Base-by-base conservation (phyloP, 2,113 vertebrate species). In the Papio anubis region DNA sequence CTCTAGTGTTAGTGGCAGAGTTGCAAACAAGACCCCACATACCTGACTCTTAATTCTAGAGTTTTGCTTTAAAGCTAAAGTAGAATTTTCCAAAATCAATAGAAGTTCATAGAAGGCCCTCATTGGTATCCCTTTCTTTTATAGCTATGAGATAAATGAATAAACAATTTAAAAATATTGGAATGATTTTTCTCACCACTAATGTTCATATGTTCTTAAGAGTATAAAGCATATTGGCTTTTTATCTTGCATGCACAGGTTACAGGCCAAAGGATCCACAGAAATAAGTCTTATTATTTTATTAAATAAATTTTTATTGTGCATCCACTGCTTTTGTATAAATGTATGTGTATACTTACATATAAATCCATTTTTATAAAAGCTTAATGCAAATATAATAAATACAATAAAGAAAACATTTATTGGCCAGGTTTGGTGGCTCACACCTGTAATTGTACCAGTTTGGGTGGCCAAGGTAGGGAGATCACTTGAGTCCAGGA, bases 51-150 rank as follows among this genome's bases (percentile, higher is more conserved):
- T 86, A 89, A 89, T 81, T 90, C 78, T 84, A 89, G 64, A 72
- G 35, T 90, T 94, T 45, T 81, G 50, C 81, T 94, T 94, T 86
- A 94, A 79, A 95, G 7, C 38, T 87, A 55, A 93, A 82, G 7
- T 85, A 68, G 76, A 93, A 79, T 38, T 88, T 96, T 96, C 90
- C 25, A n/a, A 70, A 95, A 79, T 45, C 40, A 38, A 0, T 38
- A 68, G 61, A 52, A 83, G 23, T 85, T 35, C 87, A 72, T 78
- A 57, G 76, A 93, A 95, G 91, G 9, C 23, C 64, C 25, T 92
- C 23, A 81, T 89, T n/a, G 52, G 23, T 27, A 79, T 80, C n/a
- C 59, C 48, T 90, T 85, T 57, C 35, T 81, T 90, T 96, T 72
- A 43, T 78, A 76, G 57, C 43, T 78, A 8, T 88, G 21, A 96